A percentile compares a stretch with the other conserved stretches of the same genome.
These are phyloP conservation scores for Pachydiplax longipennis DNA, from an alignment of 2,888 invertebrate genomes.

Conservation along the genomic window DNA sequence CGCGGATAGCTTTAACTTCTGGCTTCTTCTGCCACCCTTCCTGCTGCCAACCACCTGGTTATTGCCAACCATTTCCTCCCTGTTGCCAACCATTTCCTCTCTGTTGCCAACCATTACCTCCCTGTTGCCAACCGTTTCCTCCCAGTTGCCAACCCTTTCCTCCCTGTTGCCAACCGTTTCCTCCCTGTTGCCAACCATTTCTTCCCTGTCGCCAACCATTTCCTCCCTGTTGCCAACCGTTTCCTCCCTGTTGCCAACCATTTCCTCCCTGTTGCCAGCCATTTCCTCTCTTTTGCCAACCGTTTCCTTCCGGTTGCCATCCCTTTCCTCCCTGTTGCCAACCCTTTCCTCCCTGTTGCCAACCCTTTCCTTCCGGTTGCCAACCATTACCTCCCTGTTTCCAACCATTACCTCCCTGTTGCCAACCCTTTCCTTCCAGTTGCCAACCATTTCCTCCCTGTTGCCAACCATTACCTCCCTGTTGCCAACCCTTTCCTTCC, in stretches of 20 bases:
- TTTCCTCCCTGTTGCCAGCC: not conserved
- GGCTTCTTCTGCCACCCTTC: not conserved
- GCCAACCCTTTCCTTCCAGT: not conserved
- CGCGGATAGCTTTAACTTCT: not conserved
- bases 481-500: not conserved
- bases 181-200: not conserved
- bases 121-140: not conserved
- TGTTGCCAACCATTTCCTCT: not conserved
- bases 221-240: not conserved
- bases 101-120: not conserved
- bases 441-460: not conserved
- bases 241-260: not conserved
- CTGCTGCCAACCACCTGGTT: not conserved
- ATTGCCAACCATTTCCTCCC: not conserved
- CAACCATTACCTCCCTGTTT: not conserved
- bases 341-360: not conserved
- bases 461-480: not conserved
- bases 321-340: not conserved
- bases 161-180: not conserved
- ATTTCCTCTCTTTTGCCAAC: not conserved
- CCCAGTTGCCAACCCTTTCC: no score
- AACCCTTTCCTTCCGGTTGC: not conserved
- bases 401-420: not conserved
- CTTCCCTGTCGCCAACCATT: not conserved
- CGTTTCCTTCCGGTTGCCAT: not conserved